Base-by-base conservation (phyloP, 35 echinoderm and acorn worm genomes). In the Anneissia japonica region DNA sequence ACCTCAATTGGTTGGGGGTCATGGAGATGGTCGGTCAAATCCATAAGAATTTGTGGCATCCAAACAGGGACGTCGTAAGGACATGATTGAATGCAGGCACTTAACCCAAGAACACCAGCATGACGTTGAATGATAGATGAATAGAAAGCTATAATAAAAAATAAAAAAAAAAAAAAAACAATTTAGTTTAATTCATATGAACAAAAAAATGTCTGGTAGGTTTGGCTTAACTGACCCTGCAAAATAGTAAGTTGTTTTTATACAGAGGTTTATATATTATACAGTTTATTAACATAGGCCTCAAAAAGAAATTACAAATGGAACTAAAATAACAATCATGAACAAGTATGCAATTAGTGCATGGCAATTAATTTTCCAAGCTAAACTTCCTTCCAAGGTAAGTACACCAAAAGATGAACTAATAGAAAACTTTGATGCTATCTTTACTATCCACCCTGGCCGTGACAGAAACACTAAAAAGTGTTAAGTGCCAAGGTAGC, bases 1-100 rank as follows among this genome's bases (percentile, higher is more conserved):
- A 99, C 96, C 96, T 99, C 96, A 36, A 99, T 99, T 31, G 96
- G 96, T 73, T 99, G 96, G 34, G 96, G 96, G 74, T 99, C 96
- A 43, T 99, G 96, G 77, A 99, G 86, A 76, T 99, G 96, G 72
- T 91, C 91, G 1, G 91, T 93, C 26, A 99, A 87, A 74, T 99
- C 96, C 96, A 99, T 99, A 0, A 99, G 87, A 0, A 99, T 84
- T 73, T 85, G 86, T 23, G 96, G 96, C 96, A 99, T 99, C 96
- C 96, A 99, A 14, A 87, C 84, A 21, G 96, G 96, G 29, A 99
- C 96, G 72, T 99, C 96, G 31, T 99, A 99, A 30, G 96, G 96
- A 64, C 91, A 99, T 3, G 96, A 92, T 81, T 99, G 96, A 4
- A 99, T 87, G 41, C 92, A 99, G 38, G 96, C 96, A 92, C 96